phyloP scores from a whole-genome alignment of 2,888 invertebrate genomes.

The Odontocerum albicorne region DNA sequence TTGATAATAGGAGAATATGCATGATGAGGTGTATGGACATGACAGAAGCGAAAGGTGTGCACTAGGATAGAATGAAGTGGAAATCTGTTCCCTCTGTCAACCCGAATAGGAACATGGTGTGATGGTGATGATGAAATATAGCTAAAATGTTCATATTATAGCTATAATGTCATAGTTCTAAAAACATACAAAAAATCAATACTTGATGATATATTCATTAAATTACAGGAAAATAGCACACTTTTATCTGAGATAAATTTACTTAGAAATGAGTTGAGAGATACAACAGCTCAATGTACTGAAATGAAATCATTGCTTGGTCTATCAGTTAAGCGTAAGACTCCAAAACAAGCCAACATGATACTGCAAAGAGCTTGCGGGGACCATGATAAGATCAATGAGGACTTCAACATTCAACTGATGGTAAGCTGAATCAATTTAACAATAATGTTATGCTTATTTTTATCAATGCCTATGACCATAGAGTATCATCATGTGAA shows the following conservation, averaged over 20 bases:
- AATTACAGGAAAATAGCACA: constrained; percentile 68
- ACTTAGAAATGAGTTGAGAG: constrained; percentile 68
- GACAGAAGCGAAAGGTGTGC: too few species aligned
- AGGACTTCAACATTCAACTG: constrained; percentile 55
- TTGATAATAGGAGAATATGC: too few species aligned
- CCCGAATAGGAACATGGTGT: too few species aligned
- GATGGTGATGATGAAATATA: too few species aligned
- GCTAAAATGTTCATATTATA: too few species aligned
- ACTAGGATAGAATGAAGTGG: too few species aligned
- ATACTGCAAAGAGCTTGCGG: constrained; percentile 65
- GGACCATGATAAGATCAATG: constrained; percentile 61
- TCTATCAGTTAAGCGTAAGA: constrained; percentile 58
- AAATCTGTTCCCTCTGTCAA: too few species aligned
- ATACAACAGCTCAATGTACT: constrained; percentile 64
- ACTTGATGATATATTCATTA: constrained; percentile 13
- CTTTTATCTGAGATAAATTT: constrained; percentile 78
- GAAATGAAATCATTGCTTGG: constrained; percentile 75
- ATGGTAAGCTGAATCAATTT: constrained; percentile 44
- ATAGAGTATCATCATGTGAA: too few species aligned
- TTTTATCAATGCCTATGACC: not conserved
- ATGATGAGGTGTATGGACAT: too few species aligned
- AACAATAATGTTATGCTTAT: constrained; percentile 19
- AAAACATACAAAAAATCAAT: too few species aligned
- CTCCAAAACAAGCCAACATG: constrained; percentile 61
- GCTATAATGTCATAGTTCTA: too few species aligned